phyloP scores from a whole-genome alignment of 2,113 vertebrate species.

The Rhombomys opimus region DNA sequence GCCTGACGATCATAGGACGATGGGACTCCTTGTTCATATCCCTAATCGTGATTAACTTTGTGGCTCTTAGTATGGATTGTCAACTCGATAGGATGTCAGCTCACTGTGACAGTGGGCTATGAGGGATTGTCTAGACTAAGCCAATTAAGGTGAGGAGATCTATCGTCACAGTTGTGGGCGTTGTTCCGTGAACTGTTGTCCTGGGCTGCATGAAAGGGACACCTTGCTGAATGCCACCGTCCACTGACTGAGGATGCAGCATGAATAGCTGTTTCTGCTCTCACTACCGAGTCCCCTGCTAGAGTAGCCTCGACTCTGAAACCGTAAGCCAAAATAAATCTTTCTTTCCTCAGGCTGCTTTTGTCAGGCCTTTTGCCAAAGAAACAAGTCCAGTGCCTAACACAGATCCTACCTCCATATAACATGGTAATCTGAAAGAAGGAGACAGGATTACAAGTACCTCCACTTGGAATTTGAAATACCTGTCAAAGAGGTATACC shows the following conservation, averaged over 20 bases:
- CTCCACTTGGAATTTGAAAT: neutral
- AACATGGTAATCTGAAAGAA: neutral
- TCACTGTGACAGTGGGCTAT: neutral
- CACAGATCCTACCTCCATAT: neutral
- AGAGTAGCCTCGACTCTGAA: neutral
- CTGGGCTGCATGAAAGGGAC: neutral
- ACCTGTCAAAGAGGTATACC: neutral
- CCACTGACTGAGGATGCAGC: neutral
- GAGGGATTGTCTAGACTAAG: neutral
- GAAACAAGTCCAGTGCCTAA: neutral
- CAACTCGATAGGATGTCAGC: neutral
- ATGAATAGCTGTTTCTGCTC: no score
- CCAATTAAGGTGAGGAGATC: neutral
- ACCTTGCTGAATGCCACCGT: no score
- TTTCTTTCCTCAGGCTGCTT: no score
- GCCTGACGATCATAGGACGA: no score
- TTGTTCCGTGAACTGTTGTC: neutral
- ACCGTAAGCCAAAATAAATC: neutral
- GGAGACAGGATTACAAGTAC: neutral
- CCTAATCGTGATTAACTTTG: neutral
- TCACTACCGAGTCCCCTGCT: neutral
- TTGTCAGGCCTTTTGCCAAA: neutral
- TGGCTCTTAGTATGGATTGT: neutral
- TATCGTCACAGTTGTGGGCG: neutral
- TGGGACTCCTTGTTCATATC: neutral